Percentiles rank a stretch among this genome's conserved stretches.
Evolutionary conservation across 1,140 invertebrate species (phyloP).

Genomic region (Phocides pigmalion): DNA sequence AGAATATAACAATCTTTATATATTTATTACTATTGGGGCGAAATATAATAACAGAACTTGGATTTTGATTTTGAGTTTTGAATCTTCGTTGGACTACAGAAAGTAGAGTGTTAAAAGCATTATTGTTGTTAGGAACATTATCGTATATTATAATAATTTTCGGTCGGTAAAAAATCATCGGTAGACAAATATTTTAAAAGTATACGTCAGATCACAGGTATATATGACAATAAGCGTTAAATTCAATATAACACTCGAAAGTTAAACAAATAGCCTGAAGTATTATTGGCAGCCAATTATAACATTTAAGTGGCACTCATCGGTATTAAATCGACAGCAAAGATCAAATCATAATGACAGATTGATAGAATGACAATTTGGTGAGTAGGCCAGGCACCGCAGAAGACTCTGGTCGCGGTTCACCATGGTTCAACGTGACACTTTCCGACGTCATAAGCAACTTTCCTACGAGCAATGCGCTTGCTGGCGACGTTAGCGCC

Average conservation of each 20-base stretch:
- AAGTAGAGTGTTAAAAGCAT: no score
- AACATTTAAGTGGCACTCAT: constrained; percentile 28
- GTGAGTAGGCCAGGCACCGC: constrained; percentile 77
- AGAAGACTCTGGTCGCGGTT: constrained; percentile 74
- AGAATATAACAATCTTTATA: not conserved
- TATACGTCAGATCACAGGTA: not conserved
- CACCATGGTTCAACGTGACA: constrained; percentile 81
- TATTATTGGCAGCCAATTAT: not conserved
- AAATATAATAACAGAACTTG: no score
- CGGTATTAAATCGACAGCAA: constrained; percentile 31
- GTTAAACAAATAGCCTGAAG: not conserved
- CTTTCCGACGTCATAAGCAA: constrained; percentile 80
- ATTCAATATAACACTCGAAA: not conserved
- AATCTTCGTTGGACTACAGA: no score
- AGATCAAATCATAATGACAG: constrained; percentile 75
- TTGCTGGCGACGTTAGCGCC: constrained; percentile 57
- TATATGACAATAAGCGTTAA: not conserved
- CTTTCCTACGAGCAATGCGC: constrained; percentile 82
- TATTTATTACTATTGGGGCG: not conserved
- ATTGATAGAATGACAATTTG: constrained; percentile 81
- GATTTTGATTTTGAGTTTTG: no score
- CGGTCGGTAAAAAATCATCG: no score
- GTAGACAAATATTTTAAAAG: not conserved
- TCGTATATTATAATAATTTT: no score
- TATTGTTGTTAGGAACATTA: no score